Conservation (phyloP, 2,113 vertebrate species). For the Callipepla californica region DNA sequence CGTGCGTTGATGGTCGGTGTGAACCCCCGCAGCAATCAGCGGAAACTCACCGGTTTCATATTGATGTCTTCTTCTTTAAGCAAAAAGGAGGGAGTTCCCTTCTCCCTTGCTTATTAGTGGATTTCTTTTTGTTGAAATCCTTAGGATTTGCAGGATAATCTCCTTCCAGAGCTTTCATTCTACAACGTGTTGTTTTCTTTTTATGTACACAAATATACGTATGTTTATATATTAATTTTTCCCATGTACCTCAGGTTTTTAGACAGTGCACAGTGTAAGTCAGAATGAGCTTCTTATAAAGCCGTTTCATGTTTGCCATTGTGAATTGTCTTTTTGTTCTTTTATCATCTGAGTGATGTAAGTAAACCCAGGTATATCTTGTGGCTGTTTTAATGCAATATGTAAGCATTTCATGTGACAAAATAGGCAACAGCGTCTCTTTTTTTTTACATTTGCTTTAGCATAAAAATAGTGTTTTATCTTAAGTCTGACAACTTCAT, state of each 20-base stretch:
- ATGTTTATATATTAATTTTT: background rate
- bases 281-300: conserved; percentile 11
- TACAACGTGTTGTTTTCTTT: background rate
- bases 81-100: background rate
- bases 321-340: background rate
- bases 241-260: background rate
- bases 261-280: background rate
- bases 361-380: conserved; percentile 5
- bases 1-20: background rate
- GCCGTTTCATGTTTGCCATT: background rate
- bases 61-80: background rate
- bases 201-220: no score
- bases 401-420: background rate
- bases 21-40: background rate
- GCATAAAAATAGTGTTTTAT: background rate
- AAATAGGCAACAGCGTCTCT: background rate
- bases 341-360: background rate
- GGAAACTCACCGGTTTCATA: conserved; percentile 4
- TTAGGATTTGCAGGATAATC: background rate
- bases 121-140: background rate
- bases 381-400: background rate
- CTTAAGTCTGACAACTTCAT: background rate
- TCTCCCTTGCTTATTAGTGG: background rate
- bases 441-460: background rate
- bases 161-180: background rate